A percentile compares a stretch with the other conserved stretches of the same genome.
Evolutionary conservation across 1,140 invertebrate genomes (phyloP).

Genomic region (Cheumatopsyche charites): DNA sequence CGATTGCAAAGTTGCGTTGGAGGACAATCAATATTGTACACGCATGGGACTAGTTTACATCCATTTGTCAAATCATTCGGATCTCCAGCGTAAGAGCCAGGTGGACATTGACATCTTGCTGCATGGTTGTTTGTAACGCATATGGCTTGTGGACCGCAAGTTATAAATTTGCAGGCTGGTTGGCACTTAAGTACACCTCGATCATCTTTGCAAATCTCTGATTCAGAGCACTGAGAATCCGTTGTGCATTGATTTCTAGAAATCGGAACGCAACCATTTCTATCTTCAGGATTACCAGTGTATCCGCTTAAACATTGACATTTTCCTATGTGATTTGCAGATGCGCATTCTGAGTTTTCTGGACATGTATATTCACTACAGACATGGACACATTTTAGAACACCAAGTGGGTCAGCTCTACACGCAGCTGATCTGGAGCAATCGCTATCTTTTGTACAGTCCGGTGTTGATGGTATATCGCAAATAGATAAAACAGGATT

Average conservation of each 20-base stretch:
- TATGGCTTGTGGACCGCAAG: constrained; percentile 83
- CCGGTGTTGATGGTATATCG: constrained; percentile 83
- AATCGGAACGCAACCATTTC: constrained; percentile 77
- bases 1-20: constrained; percentile 79
- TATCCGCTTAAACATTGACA: constrained; percentile 83
- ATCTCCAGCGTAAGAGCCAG: constrained; percentile 81
- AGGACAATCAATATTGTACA: constrained; percentile 84
- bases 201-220: constrained; percentile 70
- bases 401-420: constrained; percentile 80
- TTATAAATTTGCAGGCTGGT: constrained; percentile 74
- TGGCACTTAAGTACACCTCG: constrained; percentile 66
- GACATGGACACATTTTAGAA: constrained; percentile 79
- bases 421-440: constrained; percentile 75
- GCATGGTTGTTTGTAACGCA: constrained; percentile 88
- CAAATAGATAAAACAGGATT: constrained; percentile 80
- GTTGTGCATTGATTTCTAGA: constrained; percentile 76
- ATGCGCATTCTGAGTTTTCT: constrained; percentile 79
- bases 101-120: constrained; percentile 86
- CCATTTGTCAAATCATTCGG: constrained; percentile 76
- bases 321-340: constrained; percentile 73
- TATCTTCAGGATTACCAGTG: constrained; percentile 86
- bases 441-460: constrained; percentile 75
- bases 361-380: constrained; percentile 84
- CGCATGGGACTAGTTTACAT: constrained; percentile 80
- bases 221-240: constrained; percentile 81